Percentiles rank a stretch among this genome's conserved stretches.
phyloP scores from a whole-genome alignment of 1,140 invertebrate species.

The Musca vetustissima region DNA sequence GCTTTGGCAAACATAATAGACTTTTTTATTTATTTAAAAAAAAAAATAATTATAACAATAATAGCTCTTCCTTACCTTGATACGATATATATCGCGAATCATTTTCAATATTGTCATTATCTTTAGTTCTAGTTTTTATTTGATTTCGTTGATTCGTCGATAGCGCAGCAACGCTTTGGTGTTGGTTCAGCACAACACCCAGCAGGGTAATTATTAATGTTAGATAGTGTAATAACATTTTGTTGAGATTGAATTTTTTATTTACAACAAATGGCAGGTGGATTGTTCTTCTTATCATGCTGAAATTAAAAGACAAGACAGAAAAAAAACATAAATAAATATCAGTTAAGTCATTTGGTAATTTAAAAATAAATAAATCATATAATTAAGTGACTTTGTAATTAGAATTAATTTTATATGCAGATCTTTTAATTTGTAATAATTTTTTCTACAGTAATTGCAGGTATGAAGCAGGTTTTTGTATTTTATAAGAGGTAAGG shows the following conservation, averaged over 20 bases:
- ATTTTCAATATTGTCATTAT: slow-evolving; percentile 47
- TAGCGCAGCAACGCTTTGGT: background rate
- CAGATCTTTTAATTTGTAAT: too few species aligned
- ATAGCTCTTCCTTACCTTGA: slow-evolving; percentile 59
- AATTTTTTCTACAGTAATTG: too few species aligned
- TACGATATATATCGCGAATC: slow-evolving; percentile 57
- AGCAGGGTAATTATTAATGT: slow-evolving; percentile 6
- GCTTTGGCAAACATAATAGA: too few species aligned
- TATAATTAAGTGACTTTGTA: too few species aligned
- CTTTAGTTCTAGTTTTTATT: slow-evolving; percentile 31
- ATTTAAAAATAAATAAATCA: too few species aligned
- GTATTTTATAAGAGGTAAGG: too few species aligned
- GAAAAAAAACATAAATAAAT: background rate
- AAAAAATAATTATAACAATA: too few species aligned
- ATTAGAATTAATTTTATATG: too few species aligned
- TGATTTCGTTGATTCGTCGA: background rate
- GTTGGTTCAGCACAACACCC: background rate
- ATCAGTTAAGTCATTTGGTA: slow-evolving; percentile 1
- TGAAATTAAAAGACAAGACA: background rate
- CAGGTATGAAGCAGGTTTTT: too few species aligned
- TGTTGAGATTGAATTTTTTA: slow-evolving; percentile 3
- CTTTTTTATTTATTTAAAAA: background rate
- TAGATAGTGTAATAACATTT: slow-evolving; percentile 13
- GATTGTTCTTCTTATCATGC: slow-evolving; percentile 6
- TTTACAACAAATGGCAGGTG: background rate